phyloP scores from a whole-genome alignment of 1,140 invertebrate species.

The Pissodes strobi region DNA sequence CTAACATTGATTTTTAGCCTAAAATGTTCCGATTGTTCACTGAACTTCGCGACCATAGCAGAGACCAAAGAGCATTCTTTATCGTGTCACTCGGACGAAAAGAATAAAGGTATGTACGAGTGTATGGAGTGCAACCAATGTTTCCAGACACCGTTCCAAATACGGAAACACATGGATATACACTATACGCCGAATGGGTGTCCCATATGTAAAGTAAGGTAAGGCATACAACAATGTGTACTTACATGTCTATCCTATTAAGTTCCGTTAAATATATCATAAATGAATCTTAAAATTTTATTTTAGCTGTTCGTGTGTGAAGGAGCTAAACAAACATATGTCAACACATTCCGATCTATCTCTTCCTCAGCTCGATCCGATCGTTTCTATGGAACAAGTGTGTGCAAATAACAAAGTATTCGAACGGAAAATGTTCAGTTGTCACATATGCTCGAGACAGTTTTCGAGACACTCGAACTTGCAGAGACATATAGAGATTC shows the following conservation, averaged over 20 bases:
- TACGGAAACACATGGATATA: conserved; percentile 15
- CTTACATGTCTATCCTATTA: too few relatives aligned
- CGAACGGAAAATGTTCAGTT: conserved; percentile 33
- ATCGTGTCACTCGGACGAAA: not conserved
- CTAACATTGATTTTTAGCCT: too few relatives aligned
- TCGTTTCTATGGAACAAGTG: too few relatives aligned
- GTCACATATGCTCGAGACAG: conserved; percentile 45
- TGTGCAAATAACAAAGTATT: too few relatives aligned
- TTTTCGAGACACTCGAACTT: conserved; percentile 52
- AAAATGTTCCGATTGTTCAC: not conserved
- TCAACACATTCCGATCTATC: too few relatives aligned
- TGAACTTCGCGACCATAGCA: not conserved
- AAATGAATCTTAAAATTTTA: too few relatives aligned
- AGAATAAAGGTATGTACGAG: conserved; percentile 12
- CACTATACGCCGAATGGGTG: not conserved
- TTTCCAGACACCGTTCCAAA: conserved; percentile 1
- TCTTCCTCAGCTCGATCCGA: too few relatives aligned
- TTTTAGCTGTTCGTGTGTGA: not conserved
- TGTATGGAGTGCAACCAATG: conserved; percentile 19
- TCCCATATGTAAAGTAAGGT: not conserved
- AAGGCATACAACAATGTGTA: too few relatives aligned
- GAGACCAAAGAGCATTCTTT: not conserved
- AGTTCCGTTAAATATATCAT: too few relatives aligned
- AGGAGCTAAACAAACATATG: not conserved
- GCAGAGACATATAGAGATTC: conserved; percentile 49